phyloP scores from a whole-genome alignment of 2,113 vertebrate species.

The Panthera uncia region DNA sequence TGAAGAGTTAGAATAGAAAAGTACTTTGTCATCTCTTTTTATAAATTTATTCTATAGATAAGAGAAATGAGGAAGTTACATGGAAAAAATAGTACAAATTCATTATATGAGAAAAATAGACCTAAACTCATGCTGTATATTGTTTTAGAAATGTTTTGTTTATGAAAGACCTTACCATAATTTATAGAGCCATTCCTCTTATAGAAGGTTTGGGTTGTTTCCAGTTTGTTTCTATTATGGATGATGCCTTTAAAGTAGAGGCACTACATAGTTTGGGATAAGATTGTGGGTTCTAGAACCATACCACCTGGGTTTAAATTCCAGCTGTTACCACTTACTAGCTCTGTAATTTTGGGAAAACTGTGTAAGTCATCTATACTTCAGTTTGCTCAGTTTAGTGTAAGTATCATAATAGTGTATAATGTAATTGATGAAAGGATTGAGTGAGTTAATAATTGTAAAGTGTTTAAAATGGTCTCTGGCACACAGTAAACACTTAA shows the following conservation, averaged over 20 bases:
- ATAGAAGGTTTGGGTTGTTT: constrained; percentile 27
- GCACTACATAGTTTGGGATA: neutral
- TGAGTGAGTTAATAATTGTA: constrained; percentile 43
- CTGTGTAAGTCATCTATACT: constrained; percentile 13
- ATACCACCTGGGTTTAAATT: constrained; percentile 6
- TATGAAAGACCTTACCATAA: constrained; percentile 3
- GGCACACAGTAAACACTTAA: neutral
- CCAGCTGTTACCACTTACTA: neutral
- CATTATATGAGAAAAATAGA: constrained; percentile 47
- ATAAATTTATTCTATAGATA: neutral
- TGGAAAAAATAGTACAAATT: neutral
- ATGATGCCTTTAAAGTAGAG: constrained; percentile 20
- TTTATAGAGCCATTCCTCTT: constrained; percentile 2
- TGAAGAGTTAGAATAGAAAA: constrained; percentile 4
- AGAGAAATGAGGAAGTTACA: neutral
- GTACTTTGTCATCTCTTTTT: constrained; percentile 29
- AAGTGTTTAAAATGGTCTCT: constrained; percentile 30
- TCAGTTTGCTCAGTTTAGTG: constrained; percentile 42
- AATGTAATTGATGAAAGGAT: neutral
- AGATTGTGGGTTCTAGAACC: neutral
- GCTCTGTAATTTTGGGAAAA: constrained; percentile 41
- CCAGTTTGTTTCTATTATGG: neutral
- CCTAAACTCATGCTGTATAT: neutral
- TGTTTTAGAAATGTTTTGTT: constrained; percentile 47
- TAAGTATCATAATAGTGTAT: neutral